Conservation (phyloP, 2,797 vertebrate species). For the Falco novaeseelandiae region DNA sequence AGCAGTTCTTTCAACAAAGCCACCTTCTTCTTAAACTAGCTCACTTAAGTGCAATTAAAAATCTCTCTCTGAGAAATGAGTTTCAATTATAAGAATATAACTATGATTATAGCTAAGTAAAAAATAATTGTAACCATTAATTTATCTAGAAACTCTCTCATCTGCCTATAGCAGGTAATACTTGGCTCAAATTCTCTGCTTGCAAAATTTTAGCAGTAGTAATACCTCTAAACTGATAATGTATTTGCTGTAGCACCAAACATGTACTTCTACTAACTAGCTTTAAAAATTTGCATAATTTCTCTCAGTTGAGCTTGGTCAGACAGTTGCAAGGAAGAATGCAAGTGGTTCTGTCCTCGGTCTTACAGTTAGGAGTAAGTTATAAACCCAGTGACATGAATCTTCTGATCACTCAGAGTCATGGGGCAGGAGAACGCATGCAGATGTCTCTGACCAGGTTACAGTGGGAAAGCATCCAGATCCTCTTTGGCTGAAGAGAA, state of each 20-base stretch:
- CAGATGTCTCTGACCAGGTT: not conserved
- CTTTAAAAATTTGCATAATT: not conserved
- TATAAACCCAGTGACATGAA: not conserved
- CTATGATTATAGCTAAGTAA: not conserved
- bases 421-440: not conserved
- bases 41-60: not conserved
- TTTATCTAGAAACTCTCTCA: not conserved
- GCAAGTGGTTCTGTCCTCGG: not conserved
- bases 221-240: not conserved
- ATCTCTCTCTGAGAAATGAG: not conserved
- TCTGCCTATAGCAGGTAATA: not conserved
- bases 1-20: not conserved
- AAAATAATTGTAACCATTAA: not conserved
- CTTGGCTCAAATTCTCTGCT: not conserved
- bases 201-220: not conserved
- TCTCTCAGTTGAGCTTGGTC: not conserved
- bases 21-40: not conserved
- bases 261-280: fast-evolving
- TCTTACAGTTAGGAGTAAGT: not conserved
- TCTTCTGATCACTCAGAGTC: not conserved
- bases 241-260: not conserved
- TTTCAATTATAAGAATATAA: not conserved
- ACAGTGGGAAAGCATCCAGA: not conserved
- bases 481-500: not conserved
- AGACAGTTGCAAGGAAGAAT: not conserved